Percentiles rank a stretch among this genome's conserved stretches.
Evolutionary conservation across 2,888 invertebrate genomes (phyloP).

Genomic region (Nysson spinosus): DNA sequence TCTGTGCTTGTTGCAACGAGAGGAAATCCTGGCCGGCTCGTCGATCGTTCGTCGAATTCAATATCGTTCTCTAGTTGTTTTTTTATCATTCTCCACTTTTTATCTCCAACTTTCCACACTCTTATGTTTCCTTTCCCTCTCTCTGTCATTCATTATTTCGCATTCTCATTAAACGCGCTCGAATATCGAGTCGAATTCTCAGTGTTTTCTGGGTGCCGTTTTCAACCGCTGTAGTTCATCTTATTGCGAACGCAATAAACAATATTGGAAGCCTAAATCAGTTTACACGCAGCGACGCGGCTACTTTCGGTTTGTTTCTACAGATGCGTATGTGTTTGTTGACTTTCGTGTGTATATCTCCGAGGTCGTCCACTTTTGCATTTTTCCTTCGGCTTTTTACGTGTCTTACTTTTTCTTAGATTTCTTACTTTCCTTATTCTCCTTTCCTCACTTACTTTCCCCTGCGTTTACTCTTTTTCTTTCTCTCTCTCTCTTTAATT

Average conservation of each 20-base stretch:
- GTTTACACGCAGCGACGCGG: constrained; percentile 38
- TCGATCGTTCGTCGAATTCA: constrained; percentile 28
- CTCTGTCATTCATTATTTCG: constrained; percentile 8
- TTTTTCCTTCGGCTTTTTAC: too few species aligned
- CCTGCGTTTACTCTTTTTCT: too few species aligned
- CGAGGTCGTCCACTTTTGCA: too few species aligned
- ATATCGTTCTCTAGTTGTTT: constrained; percentile 7
- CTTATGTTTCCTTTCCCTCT: constrained; percentile 42
- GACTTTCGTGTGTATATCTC: neutral
- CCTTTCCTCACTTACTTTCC: constrained; percentile 16
- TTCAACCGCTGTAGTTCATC: constrained; percentile 62
- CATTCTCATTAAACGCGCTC: neutral
- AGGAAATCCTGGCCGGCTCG: constrained; percentile 56
- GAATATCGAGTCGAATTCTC: constrained; percentile 27
- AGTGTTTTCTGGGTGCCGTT: constrained; percentile 34
- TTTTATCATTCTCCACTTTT: neutral
- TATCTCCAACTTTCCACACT: constrained; percentile 28
- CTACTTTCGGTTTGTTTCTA: neutral
- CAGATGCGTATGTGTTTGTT: neutral
- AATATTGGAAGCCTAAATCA: constrained; percentile 61
- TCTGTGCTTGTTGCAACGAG: constrained; percentile 75
- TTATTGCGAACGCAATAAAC: constrained; percentile 68
- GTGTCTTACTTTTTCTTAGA: constrained; percentile 12
- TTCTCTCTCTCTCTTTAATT: constrained; percentile 17
- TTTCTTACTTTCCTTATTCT: constrained; percentile 26